phyloP scores from a whole-genome alignment of 92 coral and sea anemone genomes.

The Porites cylindrica region DNA sequence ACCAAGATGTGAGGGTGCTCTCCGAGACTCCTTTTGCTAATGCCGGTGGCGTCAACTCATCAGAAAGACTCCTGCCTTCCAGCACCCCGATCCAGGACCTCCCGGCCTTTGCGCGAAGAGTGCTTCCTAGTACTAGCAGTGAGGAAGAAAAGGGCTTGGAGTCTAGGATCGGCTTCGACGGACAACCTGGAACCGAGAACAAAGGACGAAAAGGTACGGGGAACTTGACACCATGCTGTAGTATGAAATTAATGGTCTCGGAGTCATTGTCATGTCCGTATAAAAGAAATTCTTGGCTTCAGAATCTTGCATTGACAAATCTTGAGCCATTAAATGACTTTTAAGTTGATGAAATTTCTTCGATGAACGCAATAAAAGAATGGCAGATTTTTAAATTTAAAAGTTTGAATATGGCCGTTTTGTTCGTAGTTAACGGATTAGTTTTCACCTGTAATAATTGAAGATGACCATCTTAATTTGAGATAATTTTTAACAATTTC shows the following conservation, averaged over 20 bases:
- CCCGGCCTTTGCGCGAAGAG: slow-evolving; percentile 8
- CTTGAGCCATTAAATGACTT: not conserved
- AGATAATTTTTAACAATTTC: no score
- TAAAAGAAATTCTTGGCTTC: not conserved
- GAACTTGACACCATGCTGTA: not conserved
- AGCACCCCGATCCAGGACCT: slow-evolving; percentile 40
- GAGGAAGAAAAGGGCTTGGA: slow-evolving; percentile 30
- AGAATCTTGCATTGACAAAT: not conserved
- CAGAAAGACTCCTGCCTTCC: slow-evolving; percentile 35
- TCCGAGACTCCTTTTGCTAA: slow-evolving; percentile 19
- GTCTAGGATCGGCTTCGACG: slow-evolving; percentile 8
- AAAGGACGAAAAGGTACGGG: slow-evolving; percentile 35
- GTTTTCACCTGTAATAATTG: no score
- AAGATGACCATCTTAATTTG: no score
- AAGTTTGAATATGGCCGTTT: no score
- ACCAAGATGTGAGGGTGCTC: slow-evolving; percentile 2
- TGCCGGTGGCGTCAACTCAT: slow-evolving; percentile 27
- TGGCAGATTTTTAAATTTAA: no score
- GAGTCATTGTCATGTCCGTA: not conserved
- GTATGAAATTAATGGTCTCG: not conserved
- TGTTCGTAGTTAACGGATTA: no score
- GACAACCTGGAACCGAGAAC: slow-evolving; percentile 10
- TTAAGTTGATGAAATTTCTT: no score
- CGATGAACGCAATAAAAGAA: no score
- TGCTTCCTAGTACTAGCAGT: slow-evolving; percentile 20